Evolutionary conservation across 2,113 vertebrate species (phyloP), one percentile per base, ranked within the genome.

Genomic region (Trematocara marginatum): DNA sequence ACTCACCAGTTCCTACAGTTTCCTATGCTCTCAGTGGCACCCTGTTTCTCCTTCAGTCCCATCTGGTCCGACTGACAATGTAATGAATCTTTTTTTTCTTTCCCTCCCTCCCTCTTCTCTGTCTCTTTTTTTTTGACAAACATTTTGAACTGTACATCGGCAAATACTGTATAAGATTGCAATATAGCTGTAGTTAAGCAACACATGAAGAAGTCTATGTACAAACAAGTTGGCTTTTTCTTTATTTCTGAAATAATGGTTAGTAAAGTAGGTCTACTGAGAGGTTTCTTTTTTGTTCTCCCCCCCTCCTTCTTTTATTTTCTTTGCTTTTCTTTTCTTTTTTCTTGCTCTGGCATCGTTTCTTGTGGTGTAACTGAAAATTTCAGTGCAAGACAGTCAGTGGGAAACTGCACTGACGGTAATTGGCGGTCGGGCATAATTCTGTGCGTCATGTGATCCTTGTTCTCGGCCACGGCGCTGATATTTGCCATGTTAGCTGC

Each of bases 131-230:
- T 89, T 89, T 80, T 81, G 79, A 95, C 92, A 94, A 93, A 95
- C 90, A 90, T 88, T 94, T 95, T 92, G 7, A 93, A 93, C 94
- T 96, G 95, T 96, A 96, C 95, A 95, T 93, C 91, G 92, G 94
- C 93, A 93, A 96, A 97, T 97, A 97, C 97, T 95, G 95, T 95
- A 95, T 95, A 98, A 97, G 97, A 98, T 97, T 96, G 96, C 96
- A 97, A 97, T 97, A 97, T 97, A 97, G 97, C 97, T 92, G 94
- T 95, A 89, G 89, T 90, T 94, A 95, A 95, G 98, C 97, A 97
- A 98, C 97, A 98, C 97, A 97, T 97, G 97, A 97, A 97, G 97
- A 97, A 97, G 97, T 97, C 97, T 99, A 99, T 99, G 96, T 99
- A 99, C 98, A 99, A 94, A 96, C 96, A 97, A 96, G 93, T 97